A percentile compares a stretch with the other conserved stretches of the same genome.
phyloP scores from a whole-genome alignment of 2,797 vertebrate species.

The Sebastolobus alascanus region DNA sequence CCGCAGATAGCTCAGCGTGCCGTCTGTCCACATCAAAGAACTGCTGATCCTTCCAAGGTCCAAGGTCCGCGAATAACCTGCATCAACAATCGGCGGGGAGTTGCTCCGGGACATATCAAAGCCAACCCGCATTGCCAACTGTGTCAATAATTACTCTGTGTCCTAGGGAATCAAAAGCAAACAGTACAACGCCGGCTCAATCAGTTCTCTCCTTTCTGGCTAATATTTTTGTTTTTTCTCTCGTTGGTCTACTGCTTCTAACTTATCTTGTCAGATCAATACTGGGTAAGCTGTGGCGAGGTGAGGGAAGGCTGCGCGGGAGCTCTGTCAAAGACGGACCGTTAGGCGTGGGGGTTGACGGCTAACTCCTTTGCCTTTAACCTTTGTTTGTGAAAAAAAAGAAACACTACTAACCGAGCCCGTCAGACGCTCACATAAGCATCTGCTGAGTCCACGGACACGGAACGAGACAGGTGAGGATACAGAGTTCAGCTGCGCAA shows the following conservation, averaged over 20 bases:
- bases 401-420: background rate
- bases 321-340: constrained; percentile 25
- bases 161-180: constrained; percentile 59
- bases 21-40: constrained; percentile 58
- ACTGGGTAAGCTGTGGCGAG: constrained; percentile 43
- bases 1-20: constrained; percentile 50
- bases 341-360: constrained; percentile 5
- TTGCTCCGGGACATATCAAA: constrained; percentile 52
- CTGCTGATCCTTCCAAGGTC: constrained; percentile 52
- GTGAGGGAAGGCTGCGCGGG: constrained; percentile 30
- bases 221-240: constrained; percentile 63
- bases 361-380: constrained; percentile 40
- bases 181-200: constrained; percentile 22
- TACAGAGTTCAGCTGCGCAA: constrained; percentile 59
- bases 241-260: constrained; percentile 38
- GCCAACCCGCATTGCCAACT: constrained; percentile 37
- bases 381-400: constrained; percentile 18
- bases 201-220: constrained; percentile 27
- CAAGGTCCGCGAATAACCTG: constrained; percentile 51
- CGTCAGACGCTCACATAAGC: constrained; percentile 12
- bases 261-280: constrained; percentile 56
- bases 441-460: constrained; percentile 32
- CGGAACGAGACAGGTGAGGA: constrained; percentile 9
- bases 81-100: constrained; percentile 24
- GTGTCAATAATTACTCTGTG: constrained; percentile 61